Conservation (phyloP, 2,888 invertebrate species). For the Brachyopa scutellaris region DNA sequence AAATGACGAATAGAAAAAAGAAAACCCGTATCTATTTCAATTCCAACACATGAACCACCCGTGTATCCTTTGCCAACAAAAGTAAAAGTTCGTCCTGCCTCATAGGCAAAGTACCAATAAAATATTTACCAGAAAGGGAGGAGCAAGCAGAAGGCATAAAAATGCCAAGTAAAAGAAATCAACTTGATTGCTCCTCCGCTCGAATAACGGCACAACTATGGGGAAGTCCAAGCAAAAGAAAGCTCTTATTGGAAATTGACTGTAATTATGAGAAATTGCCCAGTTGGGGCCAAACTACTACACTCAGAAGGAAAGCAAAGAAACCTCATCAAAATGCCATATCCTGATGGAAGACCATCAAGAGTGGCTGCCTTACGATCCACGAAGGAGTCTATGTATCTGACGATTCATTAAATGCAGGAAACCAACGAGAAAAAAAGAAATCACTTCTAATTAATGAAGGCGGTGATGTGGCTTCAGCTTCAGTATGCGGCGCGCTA, state of each 20-base stretch:
- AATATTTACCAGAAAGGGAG: neutral
- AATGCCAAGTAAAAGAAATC: slow-evolving; percentile 31
- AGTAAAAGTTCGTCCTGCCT: slow-evolving; percentile 28
- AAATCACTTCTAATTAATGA: slow-evolving; percentile 35
- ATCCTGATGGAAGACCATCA: neutral
- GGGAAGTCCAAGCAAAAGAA: neutral
- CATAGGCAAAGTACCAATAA: slow-evolving; percentile 39
- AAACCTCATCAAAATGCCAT: slow-evolving; percentile 34
- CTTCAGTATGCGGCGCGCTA: no score
- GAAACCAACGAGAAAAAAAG: neutral
- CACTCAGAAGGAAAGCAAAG: slow-evolving; percentile 1
- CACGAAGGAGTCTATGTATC: slow-evolving; percentile 13
- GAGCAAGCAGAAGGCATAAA: neutral
- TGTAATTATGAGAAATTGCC: slow-evolving; percentile 58
- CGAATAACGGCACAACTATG: neutral
- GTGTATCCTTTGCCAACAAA: slow-evolving; percentile 11
- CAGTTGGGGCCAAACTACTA: slow-evolving; percentile 4
- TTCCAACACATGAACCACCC: no score
- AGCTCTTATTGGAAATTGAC: slow-evolving; percentile 44
- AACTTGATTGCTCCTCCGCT: slow-evolving; percentile 33
- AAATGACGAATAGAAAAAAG: slow-evolving; percentile 4
- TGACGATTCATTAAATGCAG: slow-evolving; percentile 40
- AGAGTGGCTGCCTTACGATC: slow-evolving; percentile 29
- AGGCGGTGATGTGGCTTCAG: neutral
- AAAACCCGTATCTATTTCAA: slow-evolving; percentile 13